These are phyloP conservation scores for Zaprionus lineosus DNA, from an alignment of 2,888 invertebrate species.

Conservation along the genomic window DNA sequence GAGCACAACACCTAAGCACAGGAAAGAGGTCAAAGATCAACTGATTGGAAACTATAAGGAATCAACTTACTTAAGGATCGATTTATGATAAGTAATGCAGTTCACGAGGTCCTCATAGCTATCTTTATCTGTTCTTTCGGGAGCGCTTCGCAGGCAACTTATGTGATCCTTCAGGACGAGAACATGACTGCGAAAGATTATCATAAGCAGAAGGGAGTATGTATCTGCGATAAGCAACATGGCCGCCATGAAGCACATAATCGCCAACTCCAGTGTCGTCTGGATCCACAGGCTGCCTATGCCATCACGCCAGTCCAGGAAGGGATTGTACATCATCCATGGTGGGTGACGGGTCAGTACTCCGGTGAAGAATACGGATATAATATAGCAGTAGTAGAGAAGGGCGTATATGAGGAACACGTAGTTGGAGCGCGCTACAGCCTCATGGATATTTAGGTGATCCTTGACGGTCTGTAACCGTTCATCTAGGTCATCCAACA, in stretches of 20 bases:
- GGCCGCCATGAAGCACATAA: neutral
- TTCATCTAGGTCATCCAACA: neutral
- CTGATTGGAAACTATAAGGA: too few relatives aligned
- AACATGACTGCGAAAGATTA: slow-evolving; percentile 1
- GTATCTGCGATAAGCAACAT: slow-evolving; percentile 1
- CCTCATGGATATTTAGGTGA: neutral
- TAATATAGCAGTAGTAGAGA: neutral
- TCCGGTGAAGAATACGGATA: neutral
- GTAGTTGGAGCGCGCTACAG: neutral
- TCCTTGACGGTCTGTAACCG: neutral
- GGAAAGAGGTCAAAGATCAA: too few relatives aligned
- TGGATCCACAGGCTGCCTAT: neutral
- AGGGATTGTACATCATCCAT: slow-evolving; percentile 7
- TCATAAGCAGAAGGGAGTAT: neutral
- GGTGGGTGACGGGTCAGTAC: neutral
- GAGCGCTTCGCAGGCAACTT: neutral
- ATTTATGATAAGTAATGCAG: too few relatives aligned
- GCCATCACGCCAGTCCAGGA: neutral
- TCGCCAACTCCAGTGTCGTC: neutral
- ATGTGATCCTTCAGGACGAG: slow-evolving; percentile 3
- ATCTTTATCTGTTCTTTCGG: neutral
- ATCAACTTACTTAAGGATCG: too few relatives aligned
- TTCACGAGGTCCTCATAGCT: slow-evolving; percentile 4
- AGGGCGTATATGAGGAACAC: slow-evolving; percentile 1
- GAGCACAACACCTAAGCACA: slow-evolving; percentile 47